Evolutionary conservation across 2,113 vertebrate species (phyloP), one percentile per base, ranked within the genome.

Genomic region (Oophaga pumilio): DNA sequence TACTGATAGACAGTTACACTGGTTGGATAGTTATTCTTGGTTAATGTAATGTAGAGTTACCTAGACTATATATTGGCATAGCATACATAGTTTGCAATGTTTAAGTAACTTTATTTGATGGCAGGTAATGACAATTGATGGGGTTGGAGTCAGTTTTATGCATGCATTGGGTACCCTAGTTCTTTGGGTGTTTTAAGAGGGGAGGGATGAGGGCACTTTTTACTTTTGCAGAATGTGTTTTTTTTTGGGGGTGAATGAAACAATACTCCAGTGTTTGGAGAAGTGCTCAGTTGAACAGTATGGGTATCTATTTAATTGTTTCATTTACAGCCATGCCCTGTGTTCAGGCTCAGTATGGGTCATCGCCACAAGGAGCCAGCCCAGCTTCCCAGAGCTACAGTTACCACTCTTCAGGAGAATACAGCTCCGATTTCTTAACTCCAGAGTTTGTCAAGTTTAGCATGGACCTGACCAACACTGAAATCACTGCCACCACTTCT

Each of bases 381-480:
- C 98, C 98, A 92, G 98, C 98, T 93, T 97, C 97, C 94, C 98
- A 99, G 95, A 99, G 97, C 96, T 99, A 99, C 97, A 96, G 96
- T 93, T 99, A 98, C 96, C 98, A 98, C 96, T 95, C 97, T 91
- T 96, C 97, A 91, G 97, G 97, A 96, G 98, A 98, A 89, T 99
- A 98, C 97, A 98, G 97, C 97, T 98, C 97, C 95, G 98, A 99
- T 93, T 99, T 99, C 96, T 91, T 99, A 92, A 99, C 97, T 79
- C 98, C 98, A 85, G 98, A 99, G 96, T 99, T 99, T 91, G 98
- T 99, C 91, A 99, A 99, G 97, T 99, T 99, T 96, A 99, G 98
- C 95, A 99, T 99, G 98, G 98, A 99, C 96, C 97, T 99, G 94
- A 99, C 97, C 97, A 99, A 99, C 95, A 99, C 98, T 88, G 98